phyloP scores from a whole-genome alignment of 64 coral and sea anemone species.

The Astreopora myriophthalma region DNA sequence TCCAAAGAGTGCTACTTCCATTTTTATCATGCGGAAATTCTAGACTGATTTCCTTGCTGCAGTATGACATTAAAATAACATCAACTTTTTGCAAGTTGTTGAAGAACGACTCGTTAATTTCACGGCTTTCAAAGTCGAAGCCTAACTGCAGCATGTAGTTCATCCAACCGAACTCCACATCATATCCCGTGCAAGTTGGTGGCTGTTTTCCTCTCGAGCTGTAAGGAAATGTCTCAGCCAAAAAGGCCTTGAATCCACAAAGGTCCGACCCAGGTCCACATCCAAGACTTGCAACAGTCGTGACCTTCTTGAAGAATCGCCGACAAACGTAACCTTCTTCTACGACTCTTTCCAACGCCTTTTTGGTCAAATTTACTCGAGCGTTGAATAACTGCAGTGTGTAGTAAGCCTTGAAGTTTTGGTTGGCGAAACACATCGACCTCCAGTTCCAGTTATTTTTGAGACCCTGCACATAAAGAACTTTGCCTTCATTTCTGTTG shows the following conservation, averaged over 20 bases:
- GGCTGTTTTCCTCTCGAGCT: slow-evolving; percentile 19
- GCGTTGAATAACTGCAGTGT: slow-evolving; percentile 52
- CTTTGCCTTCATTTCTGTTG: slow-evolving; percentile 44
- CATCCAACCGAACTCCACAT: slow-evolving; percentile 68
- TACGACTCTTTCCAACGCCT: slow-evolving; percentile 28
- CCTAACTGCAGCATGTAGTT: slow-evolving; percentile 40
- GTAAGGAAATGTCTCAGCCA: slow-evolving; percentile 40
- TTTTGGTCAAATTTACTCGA: slow-evolving; percentile 20
- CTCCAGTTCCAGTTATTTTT: slow-evolving; percentile 63
- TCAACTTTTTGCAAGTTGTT: slow-evolving; percentile 19
- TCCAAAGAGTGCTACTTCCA: slow-evolving; percentile 20
- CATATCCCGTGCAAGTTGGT: slow-evolving; percentile 35
- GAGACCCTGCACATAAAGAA: slow-evolving; percentile 36
- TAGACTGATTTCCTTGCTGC: neutral
- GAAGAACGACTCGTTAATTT: slow-evolving; percentile 2
- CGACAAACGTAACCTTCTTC: slow-evolving; percentile 20
- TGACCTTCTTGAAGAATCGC: slow-evolving; percentile 19
- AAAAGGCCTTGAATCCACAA: slow-evolving; percentile 57
- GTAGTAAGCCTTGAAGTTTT: slow-evolving; percentile 71
- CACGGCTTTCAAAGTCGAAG: slow-evolving; percentile 53
- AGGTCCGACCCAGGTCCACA: slow-evolving; percentile 69
- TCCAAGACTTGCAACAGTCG: slow-evolving; percentile 27
- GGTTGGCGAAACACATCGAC: slow-evolving; percentile 67
- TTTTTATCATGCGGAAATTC: neutral
- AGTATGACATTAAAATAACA: slow-evolving; percentile 62